phyloP scores from a whole-genome alignment of 2,888 invertebrate species.

The Mesorhabditis belari region DNA sequence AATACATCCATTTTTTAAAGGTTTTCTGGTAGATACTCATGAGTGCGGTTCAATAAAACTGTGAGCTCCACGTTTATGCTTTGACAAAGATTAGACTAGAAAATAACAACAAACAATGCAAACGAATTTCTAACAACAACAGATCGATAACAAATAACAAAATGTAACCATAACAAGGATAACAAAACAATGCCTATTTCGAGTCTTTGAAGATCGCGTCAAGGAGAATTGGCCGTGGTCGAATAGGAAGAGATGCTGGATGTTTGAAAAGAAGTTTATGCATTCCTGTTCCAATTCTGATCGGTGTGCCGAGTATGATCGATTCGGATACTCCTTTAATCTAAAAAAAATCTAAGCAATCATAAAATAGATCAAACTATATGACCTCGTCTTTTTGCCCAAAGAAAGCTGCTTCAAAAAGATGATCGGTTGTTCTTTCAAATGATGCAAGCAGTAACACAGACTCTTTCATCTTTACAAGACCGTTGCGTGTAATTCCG shows the following conservation, averaged over 20 bases:
- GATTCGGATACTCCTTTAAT: conserved; percentile 96
- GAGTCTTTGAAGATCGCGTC: conserved; percentile 5
- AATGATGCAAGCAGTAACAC: conserved; percentile 97
- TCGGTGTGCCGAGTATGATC: conserved; percentile 80
- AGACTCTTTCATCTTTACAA: conserved; percentile 98
- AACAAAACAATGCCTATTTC: background rate
- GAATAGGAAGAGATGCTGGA: conserved; percentile 11
- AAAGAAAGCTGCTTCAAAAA: conserved; percentile 97
- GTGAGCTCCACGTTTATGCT: no score
- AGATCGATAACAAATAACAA: background rate
- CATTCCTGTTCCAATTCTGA: conserved; percentile 59
- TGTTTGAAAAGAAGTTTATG: conserved; percentile 49
- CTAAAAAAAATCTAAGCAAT: conserved; percentile 16
- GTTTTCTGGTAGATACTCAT: no score
- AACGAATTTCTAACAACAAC: background rate
- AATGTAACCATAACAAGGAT: background rate
- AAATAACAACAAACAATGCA: background rate
- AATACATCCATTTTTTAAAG: no score
- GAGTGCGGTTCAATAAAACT: no score
- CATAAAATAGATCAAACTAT: no score
- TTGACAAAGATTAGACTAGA: no score
- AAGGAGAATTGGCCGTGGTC: conserved; percentile 20
- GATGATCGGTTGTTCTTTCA: conserved; percentile 95
- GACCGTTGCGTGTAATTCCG: conserved; percentile 90
- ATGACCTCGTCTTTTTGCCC: conserved; percentile 77